Evolutionary conservation across 2,113 vertebrate genomes (phyloP).

Genomic region (Vicugna pacos): DNA sequence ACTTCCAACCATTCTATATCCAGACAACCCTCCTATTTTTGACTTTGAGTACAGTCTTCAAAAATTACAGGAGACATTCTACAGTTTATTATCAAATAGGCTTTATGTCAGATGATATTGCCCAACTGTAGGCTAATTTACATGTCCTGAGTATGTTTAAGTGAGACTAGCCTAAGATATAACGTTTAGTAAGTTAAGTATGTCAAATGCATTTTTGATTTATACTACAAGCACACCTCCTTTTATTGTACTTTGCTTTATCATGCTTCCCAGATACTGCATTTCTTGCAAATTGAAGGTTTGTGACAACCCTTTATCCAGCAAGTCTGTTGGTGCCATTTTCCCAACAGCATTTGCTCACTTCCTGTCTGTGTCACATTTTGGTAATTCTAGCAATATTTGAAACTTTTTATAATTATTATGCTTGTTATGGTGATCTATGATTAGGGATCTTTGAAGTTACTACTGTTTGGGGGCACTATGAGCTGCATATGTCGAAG

Average conservation of each 20-base stretch:
- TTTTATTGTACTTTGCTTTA: neutral
- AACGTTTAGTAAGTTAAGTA: accelerated
- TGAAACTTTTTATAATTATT: neutral
- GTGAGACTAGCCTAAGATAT: neutral
- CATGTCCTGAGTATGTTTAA: neutral
- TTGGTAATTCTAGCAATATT: neutral
- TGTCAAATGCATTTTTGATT: neutral
- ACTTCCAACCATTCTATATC: neutral
- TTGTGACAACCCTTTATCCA: neutral
- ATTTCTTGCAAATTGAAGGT: neutral
- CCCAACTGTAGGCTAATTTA: neutral
- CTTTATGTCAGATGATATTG: neutral
- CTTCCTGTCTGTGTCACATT: neutral
- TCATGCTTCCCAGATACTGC: neutral
- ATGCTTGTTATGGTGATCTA: neutral
- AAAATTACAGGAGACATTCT: neutral
- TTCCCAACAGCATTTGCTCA: neutral
- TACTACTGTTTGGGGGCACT: neutral
- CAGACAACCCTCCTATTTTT: neutral
- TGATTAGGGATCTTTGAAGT: neutral
- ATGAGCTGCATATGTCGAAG: neutral
- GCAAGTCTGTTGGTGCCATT: neutral
- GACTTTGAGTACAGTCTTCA: neutral
- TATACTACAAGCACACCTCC: neutral
- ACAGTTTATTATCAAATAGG: neutral